These are phyloP conservation scores for Ophion costatus DNA, from an alignment of 2,888 invertebrate genomes.

Conservation along the genomic window DNA sequence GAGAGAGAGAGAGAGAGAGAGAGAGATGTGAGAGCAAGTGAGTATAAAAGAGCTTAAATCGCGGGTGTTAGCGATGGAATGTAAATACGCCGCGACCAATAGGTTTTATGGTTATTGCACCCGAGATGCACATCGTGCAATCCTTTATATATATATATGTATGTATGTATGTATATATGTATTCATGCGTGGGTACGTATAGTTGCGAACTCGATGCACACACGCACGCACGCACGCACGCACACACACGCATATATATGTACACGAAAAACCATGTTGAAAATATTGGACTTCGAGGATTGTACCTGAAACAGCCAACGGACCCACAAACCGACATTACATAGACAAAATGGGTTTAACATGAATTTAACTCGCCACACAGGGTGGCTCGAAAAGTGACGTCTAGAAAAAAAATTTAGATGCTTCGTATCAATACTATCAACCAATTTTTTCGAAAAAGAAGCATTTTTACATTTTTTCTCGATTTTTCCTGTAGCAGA, in stretches of 20 bases:
- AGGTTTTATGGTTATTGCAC: constrained; percentile 76
- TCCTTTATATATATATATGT: no score
- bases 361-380: neutral
- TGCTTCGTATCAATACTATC: no score
- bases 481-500: no score
- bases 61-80: constrained; percentile 73
- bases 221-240: no score
- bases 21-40: constrained; percentile 4
- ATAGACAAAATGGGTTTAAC: neutral
- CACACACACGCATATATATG: no score
- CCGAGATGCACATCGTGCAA: constrained; percentile 61
- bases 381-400: no score
- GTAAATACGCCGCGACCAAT: constrained; percentile 76
- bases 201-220: neutral
- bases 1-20: constrained; percentile 25
- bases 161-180: no score
- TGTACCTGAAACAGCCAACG: neutral
- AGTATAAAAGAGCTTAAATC: constrained; percentile 55
- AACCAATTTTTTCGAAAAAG: no score
- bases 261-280: neutral
- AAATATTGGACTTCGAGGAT: neutral
- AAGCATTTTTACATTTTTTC: no score
- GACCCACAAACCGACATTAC: neutral
- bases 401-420: no score
- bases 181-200: neutral